These are phyloP conservation scores for Octodonta nipae DNA, from an alignment of 2,888 invertebrate genomes.

Conservation along the genomic window DNA sequence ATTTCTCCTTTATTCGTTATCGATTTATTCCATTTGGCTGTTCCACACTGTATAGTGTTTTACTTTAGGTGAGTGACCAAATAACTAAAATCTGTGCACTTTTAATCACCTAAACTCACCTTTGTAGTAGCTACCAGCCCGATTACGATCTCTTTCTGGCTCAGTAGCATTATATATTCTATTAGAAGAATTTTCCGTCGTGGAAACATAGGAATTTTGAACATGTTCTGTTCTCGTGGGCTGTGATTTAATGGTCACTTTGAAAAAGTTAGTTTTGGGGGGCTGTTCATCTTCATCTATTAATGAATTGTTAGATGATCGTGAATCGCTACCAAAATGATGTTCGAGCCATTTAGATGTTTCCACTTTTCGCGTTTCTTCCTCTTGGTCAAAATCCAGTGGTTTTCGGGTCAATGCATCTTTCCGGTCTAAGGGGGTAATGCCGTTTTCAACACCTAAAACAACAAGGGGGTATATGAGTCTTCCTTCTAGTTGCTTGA, in stretches of 20 bases:
- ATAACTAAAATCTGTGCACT: too few relatives aligned
- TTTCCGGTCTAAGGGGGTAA: constrained; percentile 48
- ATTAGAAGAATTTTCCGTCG: constrained; percentile 29
- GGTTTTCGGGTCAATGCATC: constrained; percentile 71
- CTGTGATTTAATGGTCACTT: constrained; percentile 61
- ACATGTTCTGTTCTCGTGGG: constrained; percentile 32
- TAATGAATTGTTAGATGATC: constrained; percentile 57
- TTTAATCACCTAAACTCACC: constrained; percentile 15
- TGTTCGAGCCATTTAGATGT: constrained; percentile 84
- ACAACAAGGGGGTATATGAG: too few relatives aligned
- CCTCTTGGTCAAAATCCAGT: constrained; percentile 74
- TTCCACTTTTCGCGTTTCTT: constrained; percentile 77
- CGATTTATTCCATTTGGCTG: too few relatives aligned
- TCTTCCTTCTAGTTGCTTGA: too few relatives aligned
- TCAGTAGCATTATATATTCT: constrained; percentile 32
- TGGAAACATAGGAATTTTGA: constrained; percentile 21
- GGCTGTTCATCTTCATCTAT: constrained; percentile 45
- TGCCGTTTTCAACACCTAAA: constrained; percentile 25
- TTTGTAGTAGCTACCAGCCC: constrained; percentile 21
- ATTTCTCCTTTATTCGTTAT: too few relatives aligned
- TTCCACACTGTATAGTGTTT: too few relatives aligned
- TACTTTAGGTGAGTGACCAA: too few relatives aligned
- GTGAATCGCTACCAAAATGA: constrained; percentile 78
- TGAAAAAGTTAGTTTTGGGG: constrained; percentile 61
- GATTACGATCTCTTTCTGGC: constrained; percentile 36